phyloP scores from a whole-genome alignment of 2,888 invertebrate genomes.

The Endotricha flammealis region DNA sequence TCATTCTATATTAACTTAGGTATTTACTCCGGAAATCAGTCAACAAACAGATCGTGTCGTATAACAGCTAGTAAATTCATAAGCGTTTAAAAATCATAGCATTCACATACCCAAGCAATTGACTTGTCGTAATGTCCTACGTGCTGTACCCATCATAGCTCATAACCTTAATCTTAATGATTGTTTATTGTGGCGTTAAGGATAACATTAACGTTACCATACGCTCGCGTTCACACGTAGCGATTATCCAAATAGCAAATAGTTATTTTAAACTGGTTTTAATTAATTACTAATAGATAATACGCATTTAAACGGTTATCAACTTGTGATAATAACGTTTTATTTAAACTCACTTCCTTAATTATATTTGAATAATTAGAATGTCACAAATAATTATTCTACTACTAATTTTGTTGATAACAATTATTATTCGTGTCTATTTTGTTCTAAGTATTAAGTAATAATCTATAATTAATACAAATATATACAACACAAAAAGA shows the following conservation, averaged over 20 bases:
- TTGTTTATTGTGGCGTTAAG: not conserved
- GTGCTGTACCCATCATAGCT: not conserved
- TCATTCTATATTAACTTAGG: no score
- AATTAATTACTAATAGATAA: conserved; percentile 8
- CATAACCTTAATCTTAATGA: not conserved
- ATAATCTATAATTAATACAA: no score
- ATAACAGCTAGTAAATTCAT: no score
- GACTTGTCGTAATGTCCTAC: no score
- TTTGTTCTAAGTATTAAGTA: no score
- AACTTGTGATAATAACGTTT: not conserved
- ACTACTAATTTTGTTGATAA: conserved; percentile 3
- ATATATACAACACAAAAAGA: no score
- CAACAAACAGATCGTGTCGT: no score
- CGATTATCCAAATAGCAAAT: not conserved
- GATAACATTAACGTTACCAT: not conserved
- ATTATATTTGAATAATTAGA: conserved; percentile 9
- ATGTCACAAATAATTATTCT: conserved; percentile 9
- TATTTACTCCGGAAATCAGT: no score
- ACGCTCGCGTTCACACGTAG: not conserved
- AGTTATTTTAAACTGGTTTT: not conserved
- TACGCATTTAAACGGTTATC: conserved; percentile 3
- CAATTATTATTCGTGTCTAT: not conserved
- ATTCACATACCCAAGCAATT: no score
- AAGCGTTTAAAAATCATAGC: no score
- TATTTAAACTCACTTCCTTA: conserved; percentile 1